phyloP scores from a whole-genome alignment of 2,797 vertebrate genomes.

The Peromyscus attwateri region DNA sequence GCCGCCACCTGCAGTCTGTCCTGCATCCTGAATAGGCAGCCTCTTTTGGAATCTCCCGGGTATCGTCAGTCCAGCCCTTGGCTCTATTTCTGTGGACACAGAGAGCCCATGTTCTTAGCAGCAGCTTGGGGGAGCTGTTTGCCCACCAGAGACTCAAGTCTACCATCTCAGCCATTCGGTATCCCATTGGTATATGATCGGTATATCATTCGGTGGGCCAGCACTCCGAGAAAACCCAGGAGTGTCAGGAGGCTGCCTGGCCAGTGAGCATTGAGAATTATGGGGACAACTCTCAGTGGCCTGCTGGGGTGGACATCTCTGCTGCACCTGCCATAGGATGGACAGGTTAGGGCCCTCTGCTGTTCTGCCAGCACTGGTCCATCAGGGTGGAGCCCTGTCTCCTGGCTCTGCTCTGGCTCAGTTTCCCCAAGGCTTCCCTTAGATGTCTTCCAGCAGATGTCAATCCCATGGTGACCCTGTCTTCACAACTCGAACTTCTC shows the following conservation, averaged over 20 bases:
- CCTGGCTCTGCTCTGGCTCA: not conserved
- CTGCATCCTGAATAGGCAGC: not conserved
- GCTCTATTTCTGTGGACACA: not conserved
- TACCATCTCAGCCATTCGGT: not conserved
- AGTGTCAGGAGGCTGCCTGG: fast-evolving
- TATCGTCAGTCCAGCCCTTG: not conserved
- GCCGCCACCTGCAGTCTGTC: fast-evolving
- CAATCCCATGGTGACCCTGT: fast-evolving
- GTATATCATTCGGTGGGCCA: fast-evolving
- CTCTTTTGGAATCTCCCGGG: not conserved
- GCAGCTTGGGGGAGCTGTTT: not conserved
- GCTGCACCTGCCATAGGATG: not conserved
- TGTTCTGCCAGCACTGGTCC: no score
- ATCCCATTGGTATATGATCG: no score
- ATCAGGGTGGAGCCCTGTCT: not conserved
- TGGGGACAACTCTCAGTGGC: not conserved
- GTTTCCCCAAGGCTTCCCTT: not conserved
- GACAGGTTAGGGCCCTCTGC: no score
- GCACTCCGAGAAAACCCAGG: not conserved
- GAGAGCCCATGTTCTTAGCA: not conserved
- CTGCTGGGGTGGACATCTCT: not conserved
- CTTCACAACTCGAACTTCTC: not conserved
- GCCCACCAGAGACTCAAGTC: not conserved
- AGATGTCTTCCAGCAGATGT: not conserved
- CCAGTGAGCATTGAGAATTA: fast-evolving